Evolutionary conservation across 2,113 vertebrate genomes (phyloP).

Genomic region (Boulengeromyrus knoepffleri): DNA sequence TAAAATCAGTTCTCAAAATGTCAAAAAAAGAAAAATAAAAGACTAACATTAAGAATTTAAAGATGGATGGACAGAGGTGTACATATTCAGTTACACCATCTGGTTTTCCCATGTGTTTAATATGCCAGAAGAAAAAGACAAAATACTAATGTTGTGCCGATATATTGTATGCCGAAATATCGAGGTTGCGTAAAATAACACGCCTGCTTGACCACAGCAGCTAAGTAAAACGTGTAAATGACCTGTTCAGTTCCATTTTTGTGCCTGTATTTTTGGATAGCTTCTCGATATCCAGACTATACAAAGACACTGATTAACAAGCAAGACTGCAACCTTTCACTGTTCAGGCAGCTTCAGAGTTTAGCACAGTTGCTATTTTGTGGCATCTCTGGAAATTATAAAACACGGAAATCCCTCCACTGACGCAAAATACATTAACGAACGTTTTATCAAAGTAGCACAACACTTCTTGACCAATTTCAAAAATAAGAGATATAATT

Average conservation of each 20-base stretch:
- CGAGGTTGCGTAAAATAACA: background rate
- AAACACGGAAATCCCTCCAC: background rate
- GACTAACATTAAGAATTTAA: background rate
- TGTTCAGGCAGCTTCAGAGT: background rate
- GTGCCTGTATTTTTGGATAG: background rate
- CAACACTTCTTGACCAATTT: background rate
- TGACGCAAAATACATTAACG: background rate
- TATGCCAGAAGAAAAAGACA: background rate
- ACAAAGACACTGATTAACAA: background rate
- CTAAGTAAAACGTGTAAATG: background rate
- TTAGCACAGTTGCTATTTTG: background rate
- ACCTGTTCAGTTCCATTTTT: background rate
- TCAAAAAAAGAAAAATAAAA: background rate
- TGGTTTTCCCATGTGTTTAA: background rate
- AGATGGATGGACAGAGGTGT: background rate
- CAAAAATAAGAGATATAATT: background rate
- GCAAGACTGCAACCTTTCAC: background rate
- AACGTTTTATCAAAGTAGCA: background rate
- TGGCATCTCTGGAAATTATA: background rate
- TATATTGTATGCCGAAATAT: background rate
- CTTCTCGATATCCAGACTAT: background rate
- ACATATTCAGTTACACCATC: background rate
- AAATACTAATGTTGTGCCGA: background rate
- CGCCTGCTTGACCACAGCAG: background rate
- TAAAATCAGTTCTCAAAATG: background rate